A percentile compares a stretch with the other conserved stretches of the same genome.
Evolutionary conservation across 1,140 invertebrate species (phyloP).

Genomic region (Solenopsis invicta): DNA sequence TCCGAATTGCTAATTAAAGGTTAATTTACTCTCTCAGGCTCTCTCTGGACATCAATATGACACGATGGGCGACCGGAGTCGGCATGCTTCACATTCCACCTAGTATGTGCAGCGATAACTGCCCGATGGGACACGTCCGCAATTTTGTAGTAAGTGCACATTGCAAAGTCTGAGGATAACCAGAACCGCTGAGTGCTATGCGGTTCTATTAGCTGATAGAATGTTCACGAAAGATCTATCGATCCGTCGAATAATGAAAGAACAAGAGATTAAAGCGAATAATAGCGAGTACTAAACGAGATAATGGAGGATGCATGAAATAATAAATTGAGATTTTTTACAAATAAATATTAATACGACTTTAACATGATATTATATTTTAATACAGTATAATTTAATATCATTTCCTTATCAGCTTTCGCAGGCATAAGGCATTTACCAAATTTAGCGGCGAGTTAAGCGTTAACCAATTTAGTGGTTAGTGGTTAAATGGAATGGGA

Average conservation of each 20-base stretch:
- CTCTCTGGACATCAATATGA: conserved; percentile 84
- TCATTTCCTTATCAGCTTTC: background rate
- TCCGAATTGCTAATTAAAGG: conserved; percentile 23
- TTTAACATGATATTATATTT: background rate
- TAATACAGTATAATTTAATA: background rate
- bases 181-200: conserved; percentile 17
- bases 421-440: background rate
- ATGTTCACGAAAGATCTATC: background rate
- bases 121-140: conserved; percentile 88
- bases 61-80: conserved; percentile 82
- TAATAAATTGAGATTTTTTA: background rate
- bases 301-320: background rate
- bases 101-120: conserved; percentile 90
- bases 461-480: background rate
- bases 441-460: background rate
- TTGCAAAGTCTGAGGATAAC: conserved; percentile 45
- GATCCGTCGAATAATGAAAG: conserved; percentile 14
- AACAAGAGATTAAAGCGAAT: background rate
- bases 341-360: background rate
- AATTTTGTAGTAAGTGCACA: conserved; percentile 87
- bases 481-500: background rate
- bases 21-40: conserved; percentile 77
- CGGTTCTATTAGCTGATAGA: conserved; percentile 32
- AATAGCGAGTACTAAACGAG: background rate
- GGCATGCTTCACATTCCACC: conserved; percentile 85